Evolutionary conservation across 1,140 invertebrate genomes (phyloP).

Genomic region (Phymorhynchus buccinoides): DNA sequence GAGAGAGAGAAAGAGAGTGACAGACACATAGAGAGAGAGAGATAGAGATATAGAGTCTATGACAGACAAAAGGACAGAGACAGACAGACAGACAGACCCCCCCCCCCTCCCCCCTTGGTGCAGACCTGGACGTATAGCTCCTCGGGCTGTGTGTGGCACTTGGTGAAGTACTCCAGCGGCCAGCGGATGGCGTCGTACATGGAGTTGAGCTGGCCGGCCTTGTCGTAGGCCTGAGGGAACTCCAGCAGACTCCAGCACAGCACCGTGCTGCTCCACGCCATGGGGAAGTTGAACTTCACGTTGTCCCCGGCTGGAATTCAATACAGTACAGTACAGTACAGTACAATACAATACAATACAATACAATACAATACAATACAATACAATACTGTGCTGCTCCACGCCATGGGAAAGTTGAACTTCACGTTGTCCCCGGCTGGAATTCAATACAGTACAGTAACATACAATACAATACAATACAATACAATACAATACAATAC

Average conservation of each 20-base stretch:
- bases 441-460: not conserved
- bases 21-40: not conserved
- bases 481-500: conserved; percentile 73
- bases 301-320: too few relatives aligned
- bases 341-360: too few relatives aligned
- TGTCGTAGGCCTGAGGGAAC: conserved; percentile 76
- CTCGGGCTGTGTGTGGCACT: conserved; percentile 57
- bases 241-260: conserved; percentile 79
- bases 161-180: conserved; percentile 73
- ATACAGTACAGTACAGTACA: too few relatives aligned
- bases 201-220: conserved; percentile 71
- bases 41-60: not conserved
- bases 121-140: conserved; percentile 48
- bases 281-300: conserved; percentile 79
- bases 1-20: not conserved
- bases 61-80: not conserved
- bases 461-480: not conserved
- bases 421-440: conserved; percentile 76
- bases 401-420: too few relatives aligned
- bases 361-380: too few relatives aligned
- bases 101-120: too few relatives aligned
- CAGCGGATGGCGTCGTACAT: conserved; percentile 73
- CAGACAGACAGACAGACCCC: not conserved
- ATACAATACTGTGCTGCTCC: too few relatives aligned
- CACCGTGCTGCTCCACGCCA: conserved; percentile 78